phyloP scores from a whole-genome alignment of 2,888 invertebrate species.

The Athalia circularis region DNA sequence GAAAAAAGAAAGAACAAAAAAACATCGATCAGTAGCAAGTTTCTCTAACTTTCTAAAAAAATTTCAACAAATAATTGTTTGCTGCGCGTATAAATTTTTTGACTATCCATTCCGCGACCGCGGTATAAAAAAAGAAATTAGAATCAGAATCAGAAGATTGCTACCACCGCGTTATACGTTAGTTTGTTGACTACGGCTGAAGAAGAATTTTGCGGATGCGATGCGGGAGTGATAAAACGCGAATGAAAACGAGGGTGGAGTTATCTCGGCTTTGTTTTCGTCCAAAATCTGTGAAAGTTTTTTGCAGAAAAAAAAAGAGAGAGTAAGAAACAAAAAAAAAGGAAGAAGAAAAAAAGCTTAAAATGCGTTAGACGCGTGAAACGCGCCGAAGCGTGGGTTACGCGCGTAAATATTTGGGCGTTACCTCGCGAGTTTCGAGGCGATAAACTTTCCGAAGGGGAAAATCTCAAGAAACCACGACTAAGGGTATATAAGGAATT shows the following conservation, averaged over 20 bases:
- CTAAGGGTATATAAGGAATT: neutral
- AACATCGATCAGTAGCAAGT: too few relatives aligned
- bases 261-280: constrained; percentile 39
- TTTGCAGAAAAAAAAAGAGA: constrained; percentile 4
- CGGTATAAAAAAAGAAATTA: too few relatives aligned
- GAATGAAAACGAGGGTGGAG: constrained; percentile 23
- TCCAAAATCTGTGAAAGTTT: constrained; percentile 22
- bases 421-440: constrained; percentile 32
- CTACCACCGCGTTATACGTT: too few relatives aligned
- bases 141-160: too few relatives aligned
- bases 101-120: too few relatives aligned
- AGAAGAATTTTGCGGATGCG: constrained; percentile 6
- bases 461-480: constrained; percentile 29
- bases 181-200: constrained; percentile 15
- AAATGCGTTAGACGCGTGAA: too few relatives aligned
- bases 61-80: too few relatives aligned
- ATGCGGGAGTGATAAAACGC: neutral
- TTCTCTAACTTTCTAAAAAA: too few relatives aligned
- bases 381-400: neutral
- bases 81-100: too few relatives aligned
- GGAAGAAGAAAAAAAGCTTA: neutral
- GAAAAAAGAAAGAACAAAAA: too few relatives aligned
- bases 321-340: too few relatives aligned
- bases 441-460: constrained; percentile 32
- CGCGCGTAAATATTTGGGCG: constrained; percentile 31